Conservation (phyloP, 2,888 invertebrate genomes). For the Gastracanthus pulcherrimus region DNA sequence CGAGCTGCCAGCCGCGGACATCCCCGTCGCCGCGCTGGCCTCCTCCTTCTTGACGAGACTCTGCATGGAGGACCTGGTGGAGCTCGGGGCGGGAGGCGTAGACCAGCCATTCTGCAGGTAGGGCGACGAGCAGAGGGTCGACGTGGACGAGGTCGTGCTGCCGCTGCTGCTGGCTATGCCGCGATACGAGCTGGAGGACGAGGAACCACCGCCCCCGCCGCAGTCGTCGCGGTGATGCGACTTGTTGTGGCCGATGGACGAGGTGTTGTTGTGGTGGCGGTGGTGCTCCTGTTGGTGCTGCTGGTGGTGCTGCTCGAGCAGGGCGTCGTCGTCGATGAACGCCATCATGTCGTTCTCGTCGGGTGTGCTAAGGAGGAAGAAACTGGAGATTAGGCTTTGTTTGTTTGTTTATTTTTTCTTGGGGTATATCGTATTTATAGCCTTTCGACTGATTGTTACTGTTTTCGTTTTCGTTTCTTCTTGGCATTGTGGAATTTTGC, state of each 20-base stretch:
- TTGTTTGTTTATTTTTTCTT: no score
- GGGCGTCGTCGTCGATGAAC: slow-evolving; percentile 87
- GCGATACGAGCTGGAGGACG: neutral
- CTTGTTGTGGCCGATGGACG: slow-evolving; percentile 9
- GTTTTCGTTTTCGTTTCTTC: neutral
- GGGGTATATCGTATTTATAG: no score
- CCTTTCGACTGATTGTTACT: no score
- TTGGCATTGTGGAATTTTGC: neutral
- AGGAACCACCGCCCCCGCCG: no score
- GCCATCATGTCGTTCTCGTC: slow-evolving; percentile 88
- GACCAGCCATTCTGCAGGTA: slow-evolving; percentile 81
- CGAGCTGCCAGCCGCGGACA: slow-evolving; percentile 58
- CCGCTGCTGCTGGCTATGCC: neutral
- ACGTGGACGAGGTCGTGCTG: slow-evolving; percentile 4
- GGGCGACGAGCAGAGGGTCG: slow-evolving; percentile 68
- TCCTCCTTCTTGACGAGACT: slow-evolving; percentile 52
- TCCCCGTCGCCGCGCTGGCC: neutral
- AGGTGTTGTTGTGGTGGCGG: neutral
- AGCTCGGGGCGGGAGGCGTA: slow-evolving; percentile 77
- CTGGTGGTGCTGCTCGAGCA: slow-evolving; percentile 75
- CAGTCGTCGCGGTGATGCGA: neutral
- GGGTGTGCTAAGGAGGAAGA: slow-evolving; percentile 73
- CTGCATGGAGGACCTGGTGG: slow-evolving; percentile 49
- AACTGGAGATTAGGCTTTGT: no score
- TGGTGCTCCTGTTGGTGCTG: slow-evolving; percentile 7